Evolutionary conservation across 2,888 invertebrate species (phyloP), one percentile per base, ranked within the genome.

Genomic region (Heteropelma amictum): DNA sequence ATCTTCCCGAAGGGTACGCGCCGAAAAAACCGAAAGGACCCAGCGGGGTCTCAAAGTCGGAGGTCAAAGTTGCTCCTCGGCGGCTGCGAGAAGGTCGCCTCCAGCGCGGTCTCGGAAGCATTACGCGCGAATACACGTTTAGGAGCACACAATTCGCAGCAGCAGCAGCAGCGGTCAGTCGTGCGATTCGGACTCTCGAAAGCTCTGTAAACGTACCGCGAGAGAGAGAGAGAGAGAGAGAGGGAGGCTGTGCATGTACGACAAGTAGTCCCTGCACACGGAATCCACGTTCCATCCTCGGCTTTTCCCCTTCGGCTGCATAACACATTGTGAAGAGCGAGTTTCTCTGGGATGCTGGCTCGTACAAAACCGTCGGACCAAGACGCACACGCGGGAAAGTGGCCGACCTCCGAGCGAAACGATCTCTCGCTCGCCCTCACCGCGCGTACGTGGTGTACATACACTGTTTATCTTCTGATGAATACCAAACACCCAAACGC

Each of bases 401-500:
- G 68, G 33, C 12, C 56, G 77, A 77, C 68, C 78, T 77, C 73
- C 12, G 23, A 8, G 58, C n/a, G n/a, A n/a, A n/a, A n/a, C n/a
- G n/a, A n/a, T n/a, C n/a, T n/a, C n/a, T n/a, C n/a, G n/a, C n/a
- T n/a, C n/a, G n/a, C n/a, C n/a, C n/a, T n/a, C n/a, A n/a, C n/a
- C n/a, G n/a, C n/a, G n/a, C n/a, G n/a, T n/a, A n/a, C n/a, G n/a
- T n/a, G n/a, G n/a, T n/a, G n/a, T n/a, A n/a, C 68, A 47, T 76
- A 49, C 73, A 67, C 61, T 88, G 86, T 89, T 89, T 88, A 86
- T 88, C 88, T 88, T 88, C 80, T 83, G 88, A n/a, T n/a, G n/a
- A 88, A 89, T 88, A 87, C 85, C 85, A 87, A 88, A 87, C 84
- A 86, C 78, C 82, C 77, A 78, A n/a, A 56, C 71, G 80, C 78